Evolutionary conservation across 2,113 vertebrate genomes (phyloP).

Genomic region (Typhlomys cinereus): DNA sequence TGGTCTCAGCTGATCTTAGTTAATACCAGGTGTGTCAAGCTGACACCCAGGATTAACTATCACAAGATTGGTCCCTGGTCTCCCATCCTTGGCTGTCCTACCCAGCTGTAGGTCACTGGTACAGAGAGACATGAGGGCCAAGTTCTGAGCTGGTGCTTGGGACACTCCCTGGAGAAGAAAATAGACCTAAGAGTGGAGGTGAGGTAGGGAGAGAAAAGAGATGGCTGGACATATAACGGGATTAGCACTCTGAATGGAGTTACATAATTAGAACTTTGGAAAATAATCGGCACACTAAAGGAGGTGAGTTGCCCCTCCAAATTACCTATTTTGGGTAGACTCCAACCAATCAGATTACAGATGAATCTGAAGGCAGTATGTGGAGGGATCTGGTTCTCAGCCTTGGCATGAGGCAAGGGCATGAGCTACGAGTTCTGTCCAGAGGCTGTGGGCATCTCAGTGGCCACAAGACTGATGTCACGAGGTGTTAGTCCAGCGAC

Average conservation of each 20-base stretch:
- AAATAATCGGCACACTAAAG: background rate
- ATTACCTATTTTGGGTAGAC: background rate
- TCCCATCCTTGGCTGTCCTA: background rate
- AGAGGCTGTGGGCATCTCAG: background rate
- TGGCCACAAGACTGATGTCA: background rate
- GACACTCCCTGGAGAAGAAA: background rate
- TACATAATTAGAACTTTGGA: background rate
- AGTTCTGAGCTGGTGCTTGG: background rate
- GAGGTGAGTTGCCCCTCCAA: background rate
- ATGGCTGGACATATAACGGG: background rate
- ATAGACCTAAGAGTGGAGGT: background rate
- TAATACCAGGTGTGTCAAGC: too few relatives aligned
- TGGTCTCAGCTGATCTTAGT: too few relatives aligned
- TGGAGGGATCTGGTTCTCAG: background rate
- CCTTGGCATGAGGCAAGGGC: background rate
- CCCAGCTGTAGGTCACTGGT: background rate
- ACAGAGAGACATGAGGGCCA: background rate
- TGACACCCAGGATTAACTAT: too few relatives aligned
- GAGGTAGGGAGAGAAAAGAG: too few relatives aligned
- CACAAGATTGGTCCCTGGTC: background rate
- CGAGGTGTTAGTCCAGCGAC: background rate
- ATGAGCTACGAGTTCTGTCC: background rate
- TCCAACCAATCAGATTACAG: background rate
- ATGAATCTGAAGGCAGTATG: background rate
- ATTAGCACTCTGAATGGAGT: background rate